These are phyloP conservation scores for Urocynchramus pylzowi DNA, from an alignment of 2,113 vertebrate species.

Conservation along the genomic window DNA sequence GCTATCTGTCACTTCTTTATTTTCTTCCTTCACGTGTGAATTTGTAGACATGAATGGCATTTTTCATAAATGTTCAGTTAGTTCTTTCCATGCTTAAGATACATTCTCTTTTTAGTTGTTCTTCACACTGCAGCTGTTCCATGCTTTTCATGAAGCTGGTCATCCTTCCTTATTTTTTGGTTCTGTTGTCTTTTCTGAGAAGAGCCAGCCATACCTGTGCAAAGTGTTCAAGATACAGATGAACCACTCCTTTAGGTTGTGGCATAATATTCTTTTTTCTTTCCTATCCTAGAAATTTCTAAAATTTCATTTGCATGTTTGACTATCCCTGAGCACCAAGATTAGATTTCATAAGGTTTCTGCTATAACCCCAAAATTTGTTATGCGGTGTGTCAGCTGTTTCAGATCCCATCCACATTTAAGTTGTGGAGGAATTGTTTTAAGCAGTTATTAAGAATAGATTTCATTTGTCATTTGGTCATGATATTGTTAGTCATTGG, in stretches of 20 bases:
- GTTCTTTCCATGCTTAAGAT: neutral
- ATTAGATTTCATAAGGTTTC: neutral
- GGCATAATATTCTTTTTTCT: neutral
- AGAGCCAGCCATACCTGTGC: neutral
- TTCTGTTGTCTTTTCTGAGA: neutral
- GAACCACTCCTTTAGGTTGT: neutral
- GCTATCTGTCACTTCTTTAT: neutral
- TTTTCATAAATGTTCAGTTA: neutral
- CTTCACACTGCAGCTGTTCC: neutral
- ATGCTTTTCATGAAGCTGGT: neutral
- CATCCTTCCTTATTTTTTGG: neutral
- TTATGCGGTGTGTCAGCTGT: accelerated
- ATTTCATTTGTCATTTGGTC: neutral
- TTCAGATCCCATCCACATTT: neutral
- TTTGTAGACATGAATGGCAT: neutral
- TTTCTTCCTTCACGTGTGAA: neutral
- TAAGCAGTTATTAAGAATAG: neutral
- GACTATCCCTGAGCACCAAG: neutral
- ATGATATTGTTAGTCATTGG: neutral
- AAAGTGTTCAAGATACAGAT: neutral
- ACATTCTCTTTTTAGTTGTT: neutral
- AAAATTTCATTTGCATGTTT: neutral
- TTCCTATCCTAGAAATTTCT: neutral
- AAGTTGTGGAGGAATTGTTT: neutral
- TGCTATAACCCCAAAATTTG: neutral